Evolutionary conservation across 2,113 vertebrate genomes (phyloP).

Genomic region (Montifringilla adamsi): DNA sequence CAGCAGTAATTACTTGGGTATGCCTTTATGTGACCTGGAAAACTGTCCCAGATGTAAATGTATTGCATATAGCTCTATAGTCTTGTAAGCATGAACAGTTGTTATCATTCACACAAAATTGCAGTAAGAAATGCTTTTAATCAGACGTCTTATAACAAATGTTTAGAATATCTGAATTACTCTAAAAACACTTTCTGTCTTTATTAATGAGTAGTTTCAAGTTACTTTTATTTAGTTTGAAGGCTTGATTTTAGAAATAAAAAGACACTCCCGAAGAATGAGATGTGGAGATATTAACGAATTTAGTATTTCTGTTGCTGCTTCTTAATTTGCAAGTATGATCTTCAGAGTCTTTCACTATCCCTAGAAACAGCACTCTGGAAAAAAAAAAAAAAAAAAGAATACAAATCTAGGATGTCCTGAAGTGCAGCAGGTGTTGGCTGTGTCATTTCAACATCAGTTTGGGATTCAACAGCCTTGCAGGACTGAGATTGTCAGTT

Average conservation of each 20-base stretch:
- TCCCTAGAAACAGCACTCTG: not conserved
- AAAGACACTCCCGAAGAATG: not conserved
- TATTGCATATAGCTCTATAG: not conserved
- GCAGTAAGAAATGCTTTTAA: not conserved
- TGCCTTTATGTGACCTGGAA: not conserved
- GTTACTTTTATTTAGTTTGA: not conserved
- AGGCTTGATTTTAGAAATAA: not conserved
- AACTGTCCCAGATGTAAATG: not conserved
- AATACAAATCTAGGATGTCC: not conserved
- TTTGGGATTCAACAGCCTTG: conserved; percentile 45
- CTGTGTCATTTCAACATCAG: conserved; percentile 16
- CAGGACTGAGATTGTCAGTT: conserved; percentile 29
- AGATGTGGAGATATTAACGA: not conserved
- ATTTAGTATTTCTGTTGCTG: not conserved
- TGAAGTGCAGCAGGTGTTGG: conserved; percentile 45
- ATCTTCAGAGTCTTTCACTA: not conserved
- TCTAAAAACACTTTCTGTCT: not conserved
- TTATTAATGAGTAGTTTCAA: not conserved
- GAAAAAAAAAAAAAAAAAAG: not conserved
- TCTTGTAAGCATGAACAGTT: not conserved
- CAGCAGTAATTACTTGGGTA: not conserved
- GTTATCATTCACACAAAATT: not conserved
- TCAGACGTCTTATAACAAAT: not conserved
- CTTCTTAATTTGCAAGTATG: not conserved
- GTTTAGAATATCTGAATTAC: not conserved